Evolutionary conservation across 2,888 invertebrate species (phyloP), one percentile per base, ranked within the genome.

Genomic region (Drosophila anomelani): DNA sequence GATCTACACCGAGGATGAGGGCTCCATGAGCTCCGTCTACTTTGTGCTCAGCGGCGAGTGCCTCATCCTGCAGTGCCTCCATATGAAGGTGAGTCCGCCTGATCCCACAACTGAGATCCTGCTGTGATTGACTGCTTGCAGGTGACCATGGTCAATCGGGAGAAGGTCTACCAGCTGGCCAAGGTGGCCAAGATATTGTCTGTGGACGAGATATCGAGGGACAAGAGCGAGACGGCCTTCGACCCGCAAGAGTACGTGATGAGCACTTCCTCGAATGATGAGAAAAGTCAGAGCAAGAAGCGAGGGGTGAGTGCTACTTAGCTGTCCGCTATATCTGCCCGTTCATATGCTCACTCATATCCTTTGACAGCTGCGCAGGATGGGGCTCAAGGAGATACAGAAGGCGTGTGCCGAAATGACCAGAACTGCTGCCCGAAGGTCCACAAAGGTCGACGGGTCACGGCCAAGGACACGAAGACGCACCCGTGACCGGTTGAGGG

Each of bases 41-140:
- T 92, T 92, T 67, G 88, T 92, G 8, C 67, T 92, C 7, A 92
- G 91, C 75, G 92, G 92, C 2, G 90, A 92, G 66, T 92, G 92
- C 57, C 89, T 90, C 66, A 87, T 92, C 12, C 68, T 92, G 47
- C 92, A 92, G 69, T 91, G 91, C 66, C 85, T 92, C 10, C 91
- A 91, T 78, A 88, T 92, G 76, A 75, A 77, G 66, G 92, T 91
- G 32, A 66, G 29, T 26, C 26, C 26, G 3, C 4, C 26, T 26
- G 26, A 26, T 26, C 26, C 26, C 26, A 4, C 26, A 26, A 26
- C 26, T 26, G 26, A 4, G 4, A 26, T 4, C 26, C 26, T 4
- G 4, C 4, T 4, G 26, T 4, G 4, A 26, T 4, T 26, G 4
- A 26, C 7, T 29, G 2, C 15, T 4, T 26, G 6, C 8, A 76